Evolutionary conservation across 2,888 invertebrate species (phyloP).

Genomic region (Drosophila buzzatii): DNA sequence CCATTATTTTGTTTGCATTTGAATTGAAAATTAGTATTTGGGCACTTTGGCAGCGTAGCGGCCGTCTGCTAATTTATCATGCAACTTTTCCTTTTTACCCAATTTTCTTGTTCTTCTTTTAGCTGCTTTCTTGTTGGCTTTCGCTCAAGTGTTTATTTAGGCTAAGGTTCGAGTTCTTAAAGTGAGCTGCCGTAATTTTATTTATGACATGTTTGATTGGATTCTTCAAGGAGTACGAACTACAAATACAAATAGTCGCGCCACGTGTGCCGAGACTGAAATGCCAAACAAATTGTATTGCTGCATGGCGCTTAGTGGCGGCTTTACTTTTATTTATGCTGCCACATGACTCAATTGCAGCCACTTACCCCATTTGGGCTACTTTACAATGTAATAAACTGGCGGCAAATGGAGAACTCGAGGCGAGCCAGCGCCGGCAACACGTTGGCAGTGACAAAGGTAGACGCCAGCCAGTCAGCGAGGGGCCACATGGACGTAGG

Average conservation of each 20-base stretch:
- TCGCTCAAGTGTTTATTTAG: constrained; percentile 72
- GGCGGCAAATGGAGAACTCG: constrained; percentile 34
- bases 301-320: constrained; percentile 16
- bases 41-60: constrained; percentile 67
- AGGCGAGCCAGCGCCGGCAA: no score
- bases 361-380: constrained; percentile 69
- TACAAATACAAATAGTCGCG: constrained; percentile 50
- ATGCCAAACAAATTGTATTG: constrained; percentile 37
- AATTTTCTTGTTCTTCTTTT: constrained; percentile 12
- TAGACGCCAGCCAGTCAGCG: constrained; percentile 13
- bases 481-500: constrained; percentile 7
- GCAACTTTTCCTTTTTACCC: constrained; percentile 54
- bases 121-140: constrained; percentile 32
- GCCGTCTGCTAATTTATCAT: constrained; percentile 72
- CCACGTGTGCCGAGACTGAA: constrained; percentile 37
- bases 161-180: constrained; percentile 48
- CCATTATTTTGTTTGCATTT: constrained; percentile 81
- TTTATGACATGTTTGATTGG: constrained; percentile 79
- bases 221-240: constrained; percentile 28
- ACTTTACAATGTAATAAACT: constrained; percentile 75
- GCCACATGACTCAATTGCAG: constrained; percentile 77
- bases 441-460: constrained; percentile 52
- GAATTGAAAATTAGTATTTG: constrained; percentile 81
- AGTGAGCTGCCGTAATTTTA: constrained; percentile 66
- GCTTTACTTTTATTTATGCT: constrained; percentile 57